Conservation (phyloP, 2,797 vertebrate genomes). For the Lacerta bilineata region DNA sequence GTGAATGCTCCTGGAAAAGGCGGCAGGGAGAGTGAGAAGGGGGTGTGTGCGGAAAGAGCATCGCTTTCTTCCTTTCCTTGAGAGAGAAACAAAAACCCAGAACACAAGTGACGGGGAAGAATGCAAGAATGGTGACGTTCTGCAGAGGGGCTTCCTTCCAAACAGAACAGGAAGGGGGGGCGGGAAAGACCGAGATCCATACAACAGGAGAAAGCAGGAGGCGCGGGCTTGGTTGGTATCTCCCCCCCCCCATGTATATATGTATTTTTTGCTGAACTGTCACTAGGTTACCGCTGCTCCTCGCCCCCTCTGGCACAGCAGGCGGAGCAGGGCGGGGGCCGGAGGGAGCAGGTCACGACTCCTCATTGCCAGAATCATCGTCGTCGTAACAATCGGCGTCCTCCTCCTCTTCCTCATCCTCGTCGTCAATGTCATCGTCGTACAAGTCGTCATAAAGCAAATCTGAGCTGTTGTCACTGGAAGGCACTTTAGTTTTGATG, state of each 20-base stretch:
- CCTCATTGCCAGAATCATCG: slow-evolving; percentile 97
- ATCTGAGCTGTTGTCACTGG: slow-evolving; percentile 98
- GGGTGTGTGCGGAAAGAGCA: slow-evolving; percentile 53
- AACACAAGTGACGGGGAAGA: slow-evolving; percentile 79
- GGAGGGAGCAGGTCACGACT: slow-evolving; percentile 88
- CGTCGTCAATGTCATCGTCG: slow-evolving; percentile 95
- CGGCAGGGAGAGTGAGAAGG: slow-evolving; percentile 65
- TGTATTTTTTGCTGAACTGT: slow-evolving; percentile 76
- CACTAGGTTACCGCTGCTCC: slow-evolving; percentile 77
- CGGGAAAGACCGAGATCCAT: slow-evolving; percentile 71
- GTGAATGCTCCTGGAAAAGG: slow-evolving; percentile 71
- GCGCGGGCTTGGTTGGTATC: slow-evolving; percentile 58
- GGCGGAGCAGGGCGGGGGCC: slow-evolving; percentile 78
- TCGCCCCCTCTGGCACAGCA: slow-evolving; percentile 80
- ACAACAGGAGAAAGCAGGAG: slow-evolving; percentile 79
- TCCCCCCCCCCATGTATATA: slow-evolving; percentile 44
- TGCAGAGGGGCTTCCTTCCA: slow-evolving; percentile 72
- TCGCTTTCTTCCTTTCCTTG: slow-evolving; percentile 57
- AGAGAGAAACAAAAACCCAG: slow-evolving; percentile 65
- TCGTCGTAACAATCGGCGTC: slow-evolving; percentile 96
- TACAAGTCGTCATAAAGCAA: slow-evolving; percentile 98
- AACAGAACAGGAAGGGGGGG: slow-evolving; percentile 77
- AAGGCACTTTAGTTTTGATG: slow-evolving; percentile 98
- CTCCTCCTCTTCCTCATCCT: slow-evolving; percentile 93
- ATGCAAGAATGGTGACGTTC: slow-evolving; percentile 80